phyloP scores from a whole-genome alignment of 2,113 vertebrate species.

The Tachysurus vachellii region DNA sequence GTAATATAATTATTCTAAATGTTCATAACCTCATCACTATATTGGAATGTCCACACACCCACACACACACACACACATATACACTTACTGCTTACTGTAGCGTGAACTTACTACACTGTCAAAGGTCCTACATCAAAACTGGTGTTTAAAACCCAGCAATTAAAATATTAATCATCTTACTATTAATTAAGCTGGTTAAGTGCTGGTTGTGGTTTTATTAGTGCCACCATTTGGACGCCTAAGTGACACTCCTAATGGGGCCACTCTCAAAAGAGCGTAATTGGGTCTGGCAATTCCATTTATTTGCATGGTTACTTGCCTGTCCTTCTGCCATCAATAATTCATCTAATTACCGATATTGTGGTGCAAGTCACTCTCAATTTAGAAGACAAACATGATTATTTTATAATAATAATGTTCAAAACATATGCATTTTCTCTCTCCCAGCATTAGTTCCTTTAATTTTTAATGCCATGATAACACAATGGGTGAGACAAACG shows the following conservation, averaged over 20 bases:
- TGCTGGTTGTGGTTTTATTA: conserved; percentile 76
- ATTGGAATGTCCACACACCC: background rate
- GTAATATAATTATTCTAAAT: background rate
- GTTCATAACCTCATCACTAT: conserved; percentile 5
- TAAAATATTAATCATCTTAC: conserved; percentile 80
- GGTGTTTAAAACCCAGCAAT: conserved; percentile 71
- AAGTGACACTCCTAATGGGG: conserved; percentile 84
- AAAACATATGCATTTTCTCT: conserved; percentile 81
- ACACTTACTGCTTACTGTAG: background rate
- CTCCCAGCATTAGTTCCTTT: conserved; percentile 66
- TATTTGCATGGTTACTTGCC: conserved; percentile 75
- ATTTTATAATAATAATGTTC: conserved; percentile 90
- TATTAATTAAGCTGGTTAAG: conserved; percentile 81
- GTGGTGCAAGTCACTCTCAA: conserved; percentile 87
- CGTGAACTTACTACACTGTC: conserved; percentile 20
- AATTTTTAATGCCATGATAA: conserved; percentile 81
- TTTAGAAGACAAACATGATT: conserved; percentile 89
- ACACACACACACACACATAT: background rate
- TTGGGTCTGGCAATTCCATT: conserved; percentile 90
- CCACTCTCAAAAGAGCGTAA: conserved; percentile 81
- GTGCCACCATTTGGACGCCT: conserved; percentile 78
- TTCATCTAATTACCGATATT: conserved; percentile 90
- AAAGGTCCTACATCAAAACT: conserved; percentile 34
- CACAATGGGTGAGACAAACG: conserved; percentile 68
- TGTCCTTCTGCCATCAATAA: conserved; percentile 83